Evolutionary conservation across 2,113 vertebrate species (phyloP), one percentile per base, ranked within the genome.

Genomic region (Lucifuga dentata): DNA sequence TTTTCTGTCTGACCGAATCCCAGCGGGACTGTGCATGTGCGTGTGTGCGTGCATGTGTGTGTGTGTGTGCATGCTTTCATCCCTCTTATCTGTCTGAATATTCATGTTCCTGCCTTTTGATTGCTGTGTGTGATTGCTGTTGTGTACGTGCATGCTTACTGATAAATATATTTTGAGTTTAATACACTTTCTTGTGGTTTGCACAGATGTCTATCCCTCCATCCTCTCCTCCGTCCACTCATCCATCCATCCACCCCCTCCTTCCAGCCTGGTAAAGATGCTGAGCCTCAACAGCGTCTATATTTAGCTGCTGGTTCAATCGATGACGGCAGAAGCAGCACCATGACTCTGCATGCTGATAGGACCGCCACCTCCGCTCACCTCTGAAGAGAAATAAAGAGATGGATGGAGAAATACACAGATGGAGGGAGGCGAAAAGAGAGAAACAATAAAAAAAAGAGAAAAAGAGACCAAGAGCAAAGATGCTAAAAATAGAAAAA

Each of bases 341-440:
- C 82, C 78, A 78, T 90, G 87, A 90, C 86, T 89, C 66, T 87
- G 89, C 87, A 90, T 84, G 73, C 85, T 82, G 87, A 88, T 88
- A 68, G 64, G 68, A 68, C 76, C 7, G 29, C 40, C 70, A 45
- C 63, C 77, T 39, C 68, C 11, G 1, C 43, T 73, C 81, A 60
- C 72, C 76, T 86, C 73, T 51, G 57, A 46, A 61, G 38, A 11
- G 21, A 39, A n/a, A 60, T 46, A 64, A 19, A 21, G 35, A 61
- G 40, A 63, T 11, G 23, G 10, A 21, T 0, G 1, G 59, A 26
- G 32, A n/a, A 36, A 23, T 8, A 5, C 2, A 45, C 1, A 20
- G 29, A 36, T 17, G 24, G 32, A 51, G 11, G 16, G 40, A 56
- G 11, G 8, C 3, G 20, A 39, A 13, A 35, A 20, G 21, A 21